Percentiles rank a stretch among this genome's conserved stretches.
Conservation (phyloP, 2,888 invertebrate genomes). For the Panopea generosa region DNA sequence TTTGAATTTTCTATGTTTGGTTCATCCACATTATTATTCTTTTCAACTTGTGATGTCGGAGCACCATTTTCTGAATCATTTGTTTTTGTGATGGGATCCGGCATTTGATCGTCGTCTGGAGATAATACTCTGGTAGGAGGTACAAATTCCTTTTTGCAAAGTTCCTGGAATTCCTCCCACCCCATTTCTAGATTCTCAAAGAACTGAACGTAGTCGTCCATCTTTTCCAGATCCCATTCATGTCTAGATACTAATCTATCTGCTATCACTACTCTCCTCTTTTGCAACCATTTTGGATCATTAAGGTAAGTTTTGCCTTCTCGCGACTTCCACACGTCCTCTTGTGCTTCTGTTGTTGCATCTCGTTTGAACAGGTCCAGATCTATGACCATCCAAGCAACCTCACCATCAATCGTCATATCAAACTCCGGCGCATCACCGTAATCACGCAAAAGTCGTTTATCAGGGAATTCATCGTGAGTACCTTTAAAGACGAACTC, state of each 20-base stretch:
- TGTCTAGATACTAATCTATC: conserved; percentile 58
- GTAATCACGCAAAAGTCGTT: conserved; percentile 6
- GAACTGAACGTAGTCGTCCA: conserved; percentile 43
- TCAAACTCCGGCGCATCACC: conserved; percentile 45
- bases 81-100: not conserved
- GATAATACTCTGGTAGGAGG: not conserved
- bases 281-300: conserved; percentile 57
- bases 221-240: conserved; percentile 34
- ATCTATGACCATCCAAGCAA: conserved; percentile 68
- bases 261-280: conserved; percentile 54
- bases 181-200: conserved; percentile 37
- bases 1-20: no score
- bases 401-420: conserved; percentile 69
- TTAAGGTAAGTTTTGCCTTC: conserved; percentile 50
- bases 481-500: not conserved
- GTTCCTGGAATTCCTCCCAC: conserved; percentile 54
- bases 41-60: no score
- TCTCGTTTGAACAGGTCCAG: conserved; percentile 66
- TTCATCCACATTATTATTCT: no score
- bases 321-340: conserved; percentile 51
- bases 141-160: conserved; percentile 47
- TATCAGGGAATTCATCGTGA: not conserved
- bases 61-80: no score
- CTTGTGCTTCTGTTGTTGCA: conserved; percentile 64
- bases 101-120: not conserved